A percentile compares a stretch with the other conserved stretches of the same genome.
phyloP scores from a whole-genome alignment of 1,140 invertebrate genomes.

The Drosophila equinoxialis region DNA sequence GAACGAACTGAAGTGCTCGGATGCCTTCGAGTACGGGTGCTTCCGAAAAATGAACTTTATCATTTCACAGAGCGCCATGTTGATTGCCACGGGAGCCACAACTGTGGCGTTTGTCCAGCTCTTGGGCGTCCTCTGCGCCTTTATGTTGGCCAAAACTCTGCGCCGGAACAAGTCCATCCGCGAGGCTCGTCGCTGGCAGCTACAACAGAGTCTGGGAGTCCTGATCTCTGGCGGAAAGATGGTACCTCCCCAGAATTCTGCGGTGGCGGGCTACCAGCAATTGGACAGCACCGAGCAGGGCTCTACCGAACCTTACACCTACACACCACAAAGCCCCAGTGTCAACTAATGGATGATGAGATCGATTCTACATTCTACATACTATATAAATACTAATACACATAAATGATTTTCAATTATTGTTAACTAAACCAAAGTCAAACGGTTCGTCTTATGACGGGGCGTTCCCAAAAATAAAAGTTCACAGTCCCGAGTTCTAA shows the following conservation, averaged over 20 bases:
- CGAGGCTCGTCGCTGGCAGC: slow-evolving; percentile 87
- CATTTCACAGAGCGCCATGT: slow-evolving; percentile 89
- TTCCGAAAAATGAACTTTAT: slow-evolving; percentile 86
- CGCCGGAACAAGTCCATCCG: slow-evolving; percentile 90
- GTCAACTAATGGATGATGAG: slow-evolving; percentile 62
- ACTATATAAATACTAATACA: slow-evolving; percentile 17
- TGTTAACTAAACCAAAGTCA: slow-evolving; percentile 39
- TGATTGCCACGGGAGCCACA: slow-evolving; percentile 91
- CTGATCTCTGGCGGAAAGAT: slow-evolving; percentile 79
- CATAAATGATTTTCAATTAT: slow-evolving; percentile 23
- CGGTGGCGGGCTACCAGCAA: slow-evolving; percentile 76
- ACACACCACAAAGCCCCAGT: slow-evolving; percentile 78
- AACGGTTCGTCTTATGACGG: slow-evolving; percentile 20
- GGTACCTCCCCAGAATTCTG: slow-evolving; percentile 65
- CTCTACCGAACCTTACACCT: slow-evolving; percentile 69
- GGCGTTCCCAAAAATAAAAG: slow-evolving; percentile 54
- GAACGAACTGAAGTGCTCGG: slow-evolving; percentile 45
- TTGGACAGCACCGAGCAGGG: slow-evolving; percentile 59
- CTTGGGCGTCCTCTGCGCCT: slow-evolving; percentile 93
- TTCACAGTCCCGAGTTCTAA: slow-evolving; percentile 28
- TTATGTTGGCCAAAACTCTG: slow-evolving; percentile 92
- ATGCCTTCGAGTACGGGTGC: slow-evolving; percentile 86
- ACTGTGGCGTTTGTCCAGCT: slow-evolving; percentile 93
- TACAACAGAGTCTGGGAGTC: slow-evolving; percentile 85
- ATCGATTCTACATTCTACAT: not conserved